Base-by-base conservation (phyloP, 2,113 vertebrate genomes). In the Nothocercus nigrocapillus region DNA sequence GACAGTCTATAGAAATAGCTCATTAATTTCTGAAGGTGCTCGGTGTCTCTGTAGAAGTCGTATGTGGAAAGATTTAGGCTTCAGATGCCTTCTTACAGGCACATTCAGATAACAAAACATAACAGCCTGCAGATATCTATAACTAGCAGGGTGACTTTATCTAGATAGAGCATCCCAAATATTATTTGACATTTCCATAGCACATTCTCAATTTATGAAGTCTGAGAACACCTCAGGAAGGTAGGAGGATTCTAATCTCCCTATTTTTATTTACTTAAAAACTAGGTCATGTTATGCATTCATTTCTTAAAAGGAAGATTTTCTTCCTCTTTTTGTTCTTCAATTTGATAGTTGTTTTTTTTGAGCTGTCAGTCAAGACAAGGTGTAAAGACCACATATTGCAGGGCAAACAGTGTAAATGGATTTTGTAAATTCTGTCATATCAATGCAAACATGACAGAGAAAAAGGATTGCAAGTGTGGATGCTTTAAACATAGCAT, bases 351-450 rank as follows among this genome's bases (percentile, higher is more conserved):
- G 34, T 21, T 44, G 44, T 83, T 44, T 32, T 32, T 92, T 82
- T 88, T 72, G 0, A 91, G 20, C 47, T 89, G 72, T 74, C 93
- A 91, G 40, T 92, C 78, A 92, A 86, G 78, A 89, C 40, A 82
- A 79, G 36, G 20, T 77, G 30, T 82, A 69, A 69, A 80, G 85
- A 70, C 30, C 54, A 66, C 67, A 59, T 77, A 45, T 53, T 63
- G 27, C 40, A 89, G 82, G 85, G 79, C 40, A 95, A 91, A 80
- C 30, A 18, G 0, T 40, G 75, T 61, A 87, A 84, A 76, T 22
- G 36, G 63, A 58, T 88, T 93, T 70, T 83, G 51, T 38, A 89
- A 95, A 67, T 96, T 85, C 82, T 90, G 22, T 59, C 51, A 11
- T 74, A 75, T 61, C 51, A 88, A 4, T 77, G 64, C 51, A 91